phyloP scores from a whole-genome alignment of 2,113 vertebrate genomes.

The Mus musculus region DNA sequence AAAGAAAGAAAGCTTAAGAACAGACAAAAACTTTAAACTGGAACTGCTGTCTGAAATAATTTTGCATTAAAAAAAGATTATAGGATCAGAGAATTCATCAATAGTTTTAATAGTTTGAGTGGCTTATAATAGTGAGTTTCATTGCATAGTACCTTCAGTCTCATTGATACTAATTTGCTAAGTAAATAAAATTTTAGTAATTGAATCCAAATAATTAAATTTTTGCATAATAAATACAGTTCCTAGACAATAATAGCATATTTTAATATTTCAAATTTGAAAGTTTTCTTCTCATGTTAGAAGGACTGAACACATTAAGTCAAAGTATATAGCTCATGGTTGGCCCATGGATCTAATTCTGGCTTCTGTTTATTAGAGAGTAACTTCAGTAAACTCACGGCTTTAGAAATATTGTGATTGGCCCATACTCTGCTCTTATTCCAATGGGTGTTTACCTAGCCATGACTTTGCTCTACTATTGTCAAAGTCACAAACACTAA shows the following conservation, averaged over 20 bases:
- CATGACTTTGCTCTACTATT: neutral
- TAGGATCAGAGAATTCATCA: neutral
- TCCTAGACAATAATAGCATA: neutral
- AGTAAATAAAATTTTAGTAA: conserved; percentile 34
- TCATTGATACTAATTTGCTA: conserved; percentile 7
- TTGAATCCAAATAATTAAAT: conserved; percentile 31
- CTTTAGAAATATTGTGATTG: neutral
- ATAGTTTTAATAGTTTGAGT: conserved; percentile 12
- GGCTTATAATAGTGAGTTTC: neutral
- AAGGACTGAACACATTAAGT: neutral
- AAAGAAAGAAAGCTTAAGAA: neutral
- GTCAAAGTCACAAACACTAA: neutral
- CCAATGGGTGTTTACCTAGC: neutral
- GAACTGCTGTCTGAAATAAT: neutral
- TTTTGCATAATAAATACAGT: neutral
- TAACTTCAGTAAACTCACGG: neutral
- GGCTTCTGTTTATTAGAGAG: neutral
- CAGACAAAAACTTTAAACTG: neutral
- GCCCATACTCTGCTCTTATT: neutral
- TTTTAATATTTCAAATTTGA: neutral
- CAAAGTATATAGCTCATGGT: neutral
- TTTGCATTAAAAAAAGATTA: neutral
- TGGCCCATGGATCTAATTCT: neutral
- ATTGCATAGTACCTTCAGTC: neutral
- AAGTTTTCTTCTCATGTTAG: neutral